These are phyloP conservation scores for Salvelinus sp. DNA, from an alignment of 2,113 vertebrate species.

Conservation along the genomic window DNA sequence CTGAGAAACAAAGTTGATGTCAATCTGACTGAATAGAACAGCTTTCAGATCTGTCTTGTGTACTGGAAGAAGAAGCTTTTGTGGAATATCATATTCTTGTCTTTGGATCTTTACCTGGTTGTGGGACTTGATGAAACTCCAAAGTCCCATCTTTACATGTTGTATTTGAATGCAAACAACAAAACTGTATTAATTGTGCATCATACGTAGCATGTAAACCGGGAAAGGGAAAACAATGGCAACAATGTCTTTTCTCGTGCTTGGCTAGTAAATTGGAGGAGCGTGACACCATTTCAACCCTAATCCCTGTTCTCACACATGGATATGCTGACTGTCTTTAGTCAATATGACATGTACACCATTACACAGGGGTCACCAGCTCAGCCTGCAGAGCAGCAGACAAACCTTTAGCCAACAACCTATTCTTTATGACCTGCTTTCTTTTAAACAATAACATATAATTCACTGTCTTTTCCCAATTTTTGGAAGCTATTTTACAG, in stretches of 20 bases:
- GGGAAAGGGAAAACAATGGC: background rate
- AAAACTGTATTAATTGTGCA: background rate
- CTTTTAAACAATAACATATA: background rate
- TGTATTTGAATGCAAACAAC: background rate
- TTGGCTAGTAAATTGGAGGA: no score
- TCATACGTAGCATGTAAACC: background rate
- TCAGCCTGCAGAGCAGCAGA: background rate
- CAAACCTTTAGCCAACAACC: background rate
- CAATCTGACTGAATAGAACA: conserved; percentile 3
- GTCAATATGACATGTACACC: background rate
- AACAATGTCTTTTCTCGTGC: no score
- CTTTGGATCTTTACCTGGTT: background rate
- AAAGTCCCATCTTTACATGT: background rate
- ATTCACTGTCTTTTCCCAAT: background rate
- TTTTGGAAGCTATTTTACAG: background rate
- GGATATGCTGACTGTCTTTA: background rate
- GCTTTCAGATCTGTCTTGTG: background rate
- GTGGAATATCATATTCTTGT: background rate
- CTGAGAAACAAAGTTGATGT: background rate
- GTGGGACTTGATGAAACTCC: background rate
- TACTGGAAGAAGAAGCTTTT: background rate
- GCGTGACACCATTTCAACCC: no score
- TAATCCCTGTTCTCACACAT: no score
- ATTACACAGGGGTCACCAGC: background rate
- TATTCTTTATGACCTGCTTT: no score